Conservation (phyloP, 1,140 invertebrate genomes). For the Euschistus heros region DNA sequence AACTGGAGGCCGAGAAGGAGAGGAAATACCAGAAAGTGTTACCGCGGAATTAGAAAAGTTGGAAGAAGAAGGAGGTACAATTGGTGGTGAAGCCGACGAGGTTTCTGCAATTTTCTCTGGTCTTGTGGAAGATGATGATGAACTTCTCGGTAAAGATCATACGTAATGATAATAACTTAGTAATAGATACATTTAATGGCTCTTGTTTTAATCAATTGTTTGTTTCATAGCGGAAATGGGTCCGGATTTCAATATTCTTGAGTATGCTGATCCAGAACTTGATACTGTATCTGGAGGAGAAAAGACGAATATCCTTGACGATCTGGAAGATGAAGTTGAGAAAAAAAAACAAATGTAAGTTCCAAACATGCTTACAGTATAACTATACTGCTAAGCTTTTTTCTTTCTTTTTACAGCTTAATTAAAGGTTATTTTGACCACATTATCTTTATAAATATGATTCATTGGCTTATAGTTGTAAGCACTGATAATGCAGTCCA, state of each 20-base stretch:
- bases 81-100: constrained; percentile 58
- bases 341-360: constrained; percentile 38
- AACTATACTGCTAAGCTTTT: no score
- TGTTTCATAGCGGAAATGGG: constrained; percentile 63
- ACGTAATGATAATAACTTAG: constrained; percentile 7
- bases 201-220: not conserved
- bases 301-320: constrained; percentile 66
- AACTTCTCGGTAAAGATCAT: constrained; percentile 52
- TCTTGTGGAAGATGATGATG: constrained; percentile 75
- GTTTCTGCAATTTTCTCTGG: constrained; percentile 69
- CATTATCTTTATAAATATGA: no score
- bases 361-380: no score
- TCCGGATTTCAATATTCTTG: constrained; percentile 89
- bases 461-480: no score
- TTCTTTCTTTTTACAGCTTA: no score
- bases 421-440: no score
- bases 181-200: no score
- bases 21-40: constrained; percentile 66
- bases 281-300: constrained; percentile 62
- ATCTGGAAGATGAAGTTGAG: constrained; percentile 58
- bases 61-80: constrained; percentile 53
- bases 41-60: constrained; percentile 67
- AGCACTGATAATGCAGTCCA: no score
- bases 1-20: constrained; percentile 21
- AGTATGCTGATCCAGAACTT: constrained; percentile 91